Percentiles rank a stretch among this genome's conserved stretches.
Evolutionary conservation across 2,113 vertebrate genomes (phyloP).

Genomic region (Agapornis roseicollis): DNA sequence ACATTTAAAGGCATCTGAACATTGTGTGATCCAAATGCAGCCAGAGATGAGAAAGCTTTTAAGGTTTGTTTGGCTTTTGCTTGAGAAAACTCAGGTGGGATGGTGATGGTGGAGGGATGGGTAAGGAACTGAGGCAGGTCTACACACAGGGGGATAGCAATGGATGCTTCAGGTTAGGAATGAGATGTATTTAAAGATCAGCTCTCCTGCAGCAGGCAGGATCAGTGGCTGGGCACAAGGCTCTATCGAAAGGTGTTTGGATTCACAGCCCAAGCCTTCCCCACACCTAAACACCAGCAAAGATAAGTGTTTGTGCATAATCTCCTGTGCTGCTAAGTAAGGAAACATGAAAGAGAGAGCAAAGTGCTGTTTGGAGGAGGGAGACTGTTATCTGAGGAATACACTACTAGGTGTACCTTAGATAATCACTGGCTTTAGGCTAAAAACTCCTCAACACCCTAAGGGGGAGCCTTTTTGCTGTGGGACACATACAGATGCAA

Average conservation of each 20-base stretch:
- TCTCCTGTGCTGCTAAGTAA: background rate
- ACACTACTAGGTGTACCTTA: background rate
- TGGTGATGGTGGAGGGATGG: background rate
- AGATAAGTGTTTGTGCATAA: background rate
- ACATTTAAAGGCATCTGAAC: background rate
- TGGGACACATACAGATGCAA: background rate
- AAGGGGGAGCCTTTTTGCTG: background rate
- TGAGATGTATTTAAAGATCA: background rate
- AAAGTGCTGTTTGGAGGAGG: background rate
- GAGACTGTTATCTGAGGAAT: background rate
- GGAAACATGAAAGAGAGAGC: background rate
- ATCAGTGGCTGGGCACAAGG: background rate
- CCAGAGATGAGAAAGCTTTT: background rate
- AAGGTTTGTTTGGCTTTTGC: slow-evolving; percentile 12
- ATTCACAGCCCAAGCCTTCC: background rate
- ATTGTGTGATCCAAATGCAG: background rate
- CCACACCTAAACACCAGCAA: accelerated
- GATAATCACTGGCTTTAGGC: background rate
- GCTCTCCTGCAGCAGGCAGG: background rate
- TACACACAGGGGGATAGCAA: background rate
- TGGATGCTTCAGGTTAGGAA: background rate
- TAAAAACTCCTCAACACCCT: background rate
- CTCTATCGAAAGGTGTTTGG: background rate
- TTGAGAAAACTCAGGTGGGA: background rate
- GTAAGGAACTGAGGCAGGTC: background rate